Percentiles rank a stretch among this genome's conserved stretches.
These are phyloP conservation scores for Perca schrenkii DNA, from an alignment of 2,113 vertebrate genomes.

Conservation along the genomic window DNA sequence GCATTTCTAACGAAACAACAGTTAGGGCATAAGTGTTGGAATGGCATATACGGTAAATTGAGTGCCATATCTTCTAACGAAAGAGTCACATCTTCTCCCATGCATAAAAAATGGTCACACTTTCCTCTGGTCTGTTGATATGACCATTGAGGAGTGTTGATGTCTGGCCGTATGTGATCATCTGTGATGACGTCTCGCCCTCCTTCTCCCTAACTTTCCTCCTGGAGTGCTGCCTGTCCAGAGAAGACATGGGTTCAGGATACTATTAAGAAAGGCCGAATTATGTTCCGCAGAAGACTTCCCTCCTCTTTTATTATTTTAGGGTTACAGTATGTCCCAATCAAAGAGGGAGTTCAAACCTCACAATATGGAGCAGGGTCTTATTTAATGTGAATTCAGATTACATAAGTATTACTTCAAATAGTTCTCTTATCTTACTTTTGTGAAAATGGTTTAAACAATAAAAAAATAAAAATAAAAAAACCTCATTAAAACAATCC, in stretches of 20 bases:
- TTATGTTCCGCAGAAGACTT: no score
- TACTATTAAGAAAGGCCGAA: neutral
- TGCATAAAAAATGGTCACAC: neutral
- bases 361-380: no score
- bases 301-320: no score
- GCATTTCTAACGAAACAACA: conserved; percentile 11
- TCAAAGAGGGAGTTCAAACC: neutral
- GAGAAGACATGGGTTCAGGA: neutral
- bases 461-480: neutral
- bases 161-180: neutral
- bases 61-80: neutral
- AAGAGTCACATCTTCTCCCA: no score
- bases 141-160: no score
- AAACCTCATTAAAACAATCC: neutral
- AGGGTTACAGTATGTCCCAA: no score
- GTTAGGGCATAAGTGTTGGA: neutral
- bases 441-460: no score
- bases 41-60: neutral
- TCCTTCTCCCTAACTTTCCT: neutral
- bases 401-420: neutral
- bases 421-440: neutral
- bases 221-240: neutral
- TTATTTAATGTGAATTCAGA: no score
- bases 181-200: neutral
- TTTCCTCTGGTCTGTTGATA: neutral